Evolutionary conservation across 2,113 vertebrate genomes (phyloP), one percentile per base, ranked within the genome.

Genomic region (Sciurus niger): DNA sequence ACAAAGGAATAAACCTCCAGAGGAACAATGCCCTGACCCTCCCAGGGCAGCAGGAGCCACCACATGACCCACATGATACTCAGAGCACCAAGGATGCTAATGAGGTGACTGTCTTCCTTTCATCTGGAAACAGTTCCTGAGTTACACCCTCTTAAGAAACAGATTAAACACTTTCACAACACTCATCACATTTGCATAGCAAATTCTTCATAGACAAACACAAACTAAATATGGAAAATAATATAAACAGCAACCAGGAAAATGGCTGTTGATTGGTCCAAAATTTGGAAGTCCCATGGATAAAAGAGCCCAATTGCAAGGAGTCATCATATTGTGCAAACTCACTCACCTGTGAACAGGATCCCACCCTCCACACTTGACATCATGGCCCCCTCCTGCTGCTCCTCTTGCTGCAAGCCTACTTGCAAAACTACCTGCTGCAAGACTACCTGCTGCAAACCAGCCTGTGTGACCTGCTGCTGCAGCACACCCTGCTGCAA

Each of bases 241-340:
- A 34, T 6, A 10, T 63, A 67, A 95, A 95, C 51, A 92, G 55
- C 24, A 78, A 95, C 9, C 68, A 90, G 51, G 25, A 82, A 89
- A 85, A 34, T 0, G 20, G 2, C 1, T 51, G 2, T 8, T 48
- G 22, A 85, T 94, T 94, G 68, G 94, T 17, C 1, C 28, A 37
- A 4, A 5, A 4, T 7, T 53, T 22, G 18, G 32, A 51, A 40
- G 13, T 32, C 25, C 40, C 6, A 0, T 9, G 0, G 51, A 86
- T 86, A 93, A 93, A 93, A 86, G 37, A 46, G 3, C 67, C 6
- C 9, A 9, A 16, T 1, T 11, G 2, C 63, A 70, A 60, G 24
- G 18, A 53, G 13, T n/a, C 22, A 2, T 14, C 78, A 93, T 8
- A 93, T 8, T 58, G n/a, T 13, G 1, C 22, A 40, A 77, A 74